A percentile compares a stretch with the other conserved stretches of the same genome.
phyloP scores from a whole-genome alignment of 2,113 vertebrate genomes.

The Clarias batrachus region DNA sequence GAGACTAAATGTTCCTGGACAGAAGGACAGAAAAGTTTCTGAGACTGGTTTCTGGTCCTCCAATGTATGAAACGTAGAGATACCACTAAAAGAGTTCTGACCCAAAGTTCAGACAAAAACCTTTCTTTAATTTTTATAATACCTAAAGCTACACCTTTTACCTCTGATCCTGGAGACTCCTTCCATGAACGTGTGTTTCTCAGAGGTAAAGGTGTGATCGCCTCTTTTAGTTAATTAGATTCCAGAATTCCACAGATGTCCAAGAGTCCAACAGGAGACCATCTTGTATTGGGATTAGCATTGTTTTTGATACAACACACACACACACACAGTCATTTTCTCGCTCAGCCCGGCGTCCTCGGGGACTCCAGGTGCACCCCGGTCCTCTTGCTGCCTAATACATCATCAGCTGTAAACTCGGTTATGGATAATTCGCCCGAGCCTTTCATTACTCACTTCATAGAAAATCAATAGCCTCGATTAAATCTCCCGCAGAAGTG shows the following conservation, averaged over 20 bases:
- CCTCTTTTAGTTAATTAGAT: not conserved
- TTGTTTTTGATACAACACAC: not conserved
- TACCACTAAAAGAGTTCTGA: no score
- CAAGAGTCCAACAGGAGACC: no score
- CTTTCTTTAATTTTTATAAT: not conserved
- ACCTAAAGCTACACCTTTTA: not conserved
- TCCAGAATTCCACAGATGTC: not conserved
- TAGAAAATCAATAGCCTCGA: conserved; percentile 42
- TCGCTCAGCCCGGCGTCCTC: not conserved
- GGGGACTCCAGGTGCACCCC: conserved; percentile 5
- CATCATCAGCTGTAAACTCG: conserved; percentile 40
- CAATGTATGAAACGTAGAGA: no score
- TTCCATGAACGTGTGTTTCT: not conserved
- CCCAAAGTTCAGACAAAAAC: no score
- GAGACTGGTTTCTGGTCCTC: no score
- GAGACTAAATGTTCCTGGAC: no score
- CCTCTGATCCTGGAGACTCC: not conserved
- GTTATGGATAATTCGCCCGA: conserved; percentile 36
- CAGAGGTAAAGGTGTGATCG: not conserved
- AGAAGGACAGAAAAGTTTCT: no score
- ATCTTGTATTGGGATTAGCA: not conserved
- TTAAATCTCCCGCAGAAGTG: conserved; percentile 38
- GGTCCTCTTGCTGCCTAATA: conserved; percentile 28
- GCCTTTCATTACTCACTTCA: conserved; percentile 46
- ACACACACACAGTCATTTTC: not conserved